These are phyloP conservation scores for Pyrochroa serraticornis DNA, from an alignment of 2,888 invertebrate species.

Conservation along the genomic window DNA sequence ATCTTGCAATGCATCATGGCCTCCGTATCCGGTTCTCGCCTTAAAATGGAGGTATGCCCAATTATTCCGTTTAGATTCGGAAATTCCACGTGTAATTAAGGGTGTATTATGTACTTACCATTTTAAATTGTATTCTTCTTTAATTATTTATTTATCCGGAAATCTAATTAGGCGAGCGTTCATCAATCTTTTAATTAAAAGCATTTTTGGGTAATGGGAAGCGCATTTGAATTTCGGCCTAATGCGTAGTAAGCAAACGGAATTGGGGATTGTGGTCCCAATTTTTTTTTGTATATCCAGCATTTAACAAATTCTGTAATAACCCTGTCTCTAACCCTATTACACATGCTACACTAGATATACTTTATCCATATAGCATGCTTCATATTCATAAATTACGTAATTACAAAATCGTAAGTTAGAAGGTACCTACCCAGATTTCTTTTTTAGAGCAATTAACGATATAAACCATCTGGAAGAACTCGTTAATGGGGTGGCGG, in stretches of 20 bases:
- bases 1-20: constrained; percentile 46
- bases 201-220: constrained; percentile 23
- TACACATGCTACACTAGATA: too few species aligned
- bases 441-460: too few species aligned
- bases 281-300: constrained; percentile 18
- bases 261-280: constrained; percentile 18
- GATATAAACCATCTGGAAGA: too few species aligned
- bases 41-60: constrained; percentile 43
- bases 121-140: constrained; percentile 31
- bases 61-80: constrained; percentile 27
- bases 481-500: too few species aligned
- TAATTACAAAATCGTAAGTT: too few species aligned
- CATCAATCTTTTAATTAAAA: constrained; percentile 37
- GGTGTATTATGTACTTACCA: constrained; percentile 22
- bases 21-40: constrained; percentile 41
- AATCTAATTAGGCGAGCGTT: constrained; percentile 31
- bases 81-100: constrained; percentile 25
- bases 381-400: too few species aligned
- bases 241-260: constrained; percentile 14
- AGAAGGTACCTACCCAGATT: too few species aligned
- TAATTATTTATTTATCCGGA: constrained; percentile 35
- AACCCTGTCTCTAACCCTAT: not conserved
- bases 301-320: not conserved
- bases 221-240: constrained; percentile 26
- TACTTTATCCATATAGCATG: too few species aligned